These are phyloP conservation scores for Poeciliopsis turneri DNA, from an alignment of 2,797 vertebrate genomes.

Conservation along the genomic window DNA sequence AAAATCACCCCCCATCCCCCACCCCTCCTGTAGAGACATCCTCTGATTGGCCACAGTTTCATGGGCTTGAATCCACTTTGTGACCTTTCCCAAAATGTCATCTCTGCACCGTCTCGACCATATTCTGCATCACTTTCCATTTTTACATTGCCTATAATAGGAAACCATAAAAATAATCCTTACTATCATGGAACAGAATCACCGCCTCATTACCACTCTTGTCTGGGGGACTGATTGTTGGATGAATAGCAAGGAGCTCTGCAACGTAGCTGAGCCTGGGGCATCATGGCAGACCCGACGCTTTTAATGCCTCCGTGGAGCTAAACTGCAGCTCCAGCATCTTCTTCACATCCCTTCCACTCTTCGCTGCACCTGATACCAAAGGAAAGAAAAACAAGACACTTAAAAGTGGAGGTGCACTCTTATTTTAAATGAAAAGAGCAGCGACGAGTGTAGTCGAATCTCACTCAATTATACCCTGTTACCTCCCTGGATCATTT, in stretches of 20 bases:
- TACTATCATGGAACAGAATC: conserved; percentile 64
- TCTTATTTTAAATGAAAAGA: conserved; percentile 33
- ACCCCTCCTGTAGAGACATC: conserved; percentile 14
- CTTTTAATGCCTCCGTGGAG: conserved; percentile 48
- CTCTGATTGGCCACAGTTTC: conserved; percentile 43
- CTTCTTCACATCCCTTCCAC: conserved; percentile 12
- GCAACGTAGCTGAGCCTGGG: conserved; percentile 52
- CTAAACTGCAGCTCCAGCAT: conserved; percentile 40
- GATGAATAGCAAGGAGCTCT: conserved; percentile 55
- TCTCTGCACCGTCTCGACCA: conserved; percentile 30
- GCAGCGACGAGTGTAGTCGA: conserved; percentile 32
- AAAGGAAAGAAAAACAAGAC: conserved; percentile 22
- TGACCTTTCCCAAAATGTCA: conserved; percentile 72
- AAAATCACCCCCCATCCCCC: conserved; percentile 18
- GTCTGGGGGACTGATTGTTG: conserved; percentile 68
- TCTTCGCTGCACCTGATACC: conserved; percentile 26
- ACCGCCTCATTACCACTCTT: conserved; percentile 67
- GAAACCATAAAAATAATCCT: conserved; percentile 69
- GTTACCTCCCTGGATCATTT: conserved; percentile 62
- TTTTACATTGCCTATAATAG: conserved; percentile 59
- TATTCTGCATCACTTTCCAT: conserved; percentile 43
- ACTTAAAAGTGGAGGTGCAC: conserved; percentile 23
- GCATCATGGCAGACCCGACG: conserved; percentile 42
- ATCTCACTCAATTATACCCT: conserved; percentile 47
- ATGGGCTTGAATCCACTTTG: conserved; percentile 53